phyloP scores from a whole-genome alignment of 2,888 invertebrate species.

The Diogma glabrata region DNA sequence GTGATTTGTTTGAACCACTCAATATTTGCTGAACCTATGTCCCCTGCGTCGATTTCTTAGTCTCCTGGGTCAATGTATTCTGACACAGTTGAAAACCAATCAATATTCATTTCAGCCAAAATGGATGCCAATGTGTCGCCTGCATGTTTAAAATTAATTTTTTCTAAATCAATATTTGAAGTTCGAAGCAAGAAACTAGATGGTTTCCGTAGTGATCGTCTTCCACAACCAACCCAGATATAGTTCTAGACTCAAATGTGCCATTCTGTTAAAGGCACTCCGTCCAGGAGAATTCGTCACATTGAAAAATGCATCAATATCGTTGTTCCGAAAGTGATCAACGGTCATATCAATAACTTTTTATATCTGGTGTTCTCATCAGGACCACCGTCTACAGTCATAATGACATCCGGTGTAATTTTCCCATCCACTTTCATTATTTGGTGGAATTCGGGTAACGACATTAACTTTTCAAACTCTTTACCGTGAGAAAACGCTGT shows the following conservation, averaged over 20 bases:
- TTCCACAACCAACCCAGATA: no score
- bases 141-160: slow-evolving; percentile 25
- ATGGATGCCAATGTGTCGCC: slow-evolving; percentile 27
- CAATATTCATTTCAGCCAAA: slow-evolving; percentile 20
- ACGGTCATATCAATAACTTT: slow-evolving; percentile 20
- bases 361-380: slow-evolving; percentile 6
- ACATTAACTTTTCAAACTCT: slow-evolving; percentile 5
- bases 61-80: slow-evolving; percentile 7
- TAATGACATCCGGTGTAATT: slow-evolving; percentile 1
- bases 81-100: slow-evolving; percentile 2
- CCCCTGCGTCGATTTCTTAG: no score
- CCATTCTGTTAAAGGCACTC: slow-evolving; percentile 30
- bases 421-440: background rate
- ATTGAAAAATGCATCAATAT: slow-evolving; percentile 23
- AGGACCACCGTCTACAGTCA: background rate
- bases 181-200: no score
- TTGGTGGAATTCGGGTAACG: background rate
- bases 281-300: slow-evolving; percentile 28
- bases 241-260: slow-evolving; percentile 27
- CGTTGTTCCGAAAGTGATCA: slow-evolving; percentile 21
- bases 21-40: no score
- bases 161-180: slow-evolving; percentile 26
- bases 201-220: no score
- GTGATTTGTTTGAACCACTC: no score
- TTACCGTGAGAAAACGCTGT: background rate